These are phyloP conservation scores for Eutolmus rufibarbis DNA, from an alignment of 2,888 invertebrate species.

Conservation along the genomic window DNA sequence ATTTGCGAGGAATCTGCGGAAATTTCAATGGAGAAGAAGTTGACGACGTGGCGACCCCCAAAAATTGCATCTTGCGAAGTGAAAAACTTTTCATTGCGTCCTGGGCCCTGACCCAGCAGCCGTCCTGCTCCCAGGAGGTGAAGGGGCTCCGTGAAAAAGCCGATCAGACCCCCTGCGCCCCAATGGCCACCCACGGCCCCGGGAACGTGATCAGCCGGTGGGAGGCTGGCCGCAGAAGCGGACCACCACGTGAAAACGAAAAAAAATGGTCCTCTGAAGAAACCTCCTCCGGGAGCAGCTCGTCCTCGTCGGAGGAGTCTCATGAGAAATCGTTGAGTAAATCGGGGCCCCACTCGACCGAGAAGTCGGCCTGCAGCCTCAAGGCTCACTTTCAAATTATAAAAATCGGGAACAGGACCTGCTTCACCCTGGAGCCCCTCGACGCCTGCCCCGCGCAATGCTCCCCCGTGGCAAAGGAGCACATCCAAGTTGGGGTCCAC, in stretches of 20 bases:
- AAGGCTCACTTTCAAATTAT: constrained; percentile 66
- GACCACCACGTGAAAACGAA: neutral
- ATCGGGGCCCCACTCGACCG: too few species aligned
- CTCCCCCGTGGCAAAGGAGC: constrained; percentile 60
- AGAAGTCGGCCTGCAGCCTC: constrained; percentile 49
- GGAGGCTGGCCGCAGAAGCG: neutral
- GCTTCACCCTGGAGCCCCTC: constrained; percentile 69
- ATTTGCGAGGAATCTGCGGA: constrained; percentile 73
- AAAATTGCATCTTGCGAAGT: constrained; percentile 66
- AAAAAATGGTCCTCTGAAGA: constrained; percentile 45
- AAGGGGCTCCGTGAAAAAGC: constrained; percentile 62
- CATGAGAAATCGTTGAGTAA: neutral
- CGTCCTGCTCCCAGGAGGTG: constrained; percentile 62
- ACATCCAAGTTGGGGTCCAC: constrained; percentile 64
- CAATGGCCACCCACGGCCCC: constrained; percentile 52
- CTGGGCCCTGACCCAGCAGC: constrained; percentile 65
- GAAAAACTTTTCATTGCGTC: constrained; percentile 67
- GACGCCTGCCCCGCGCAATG: constrained; percentile 67
- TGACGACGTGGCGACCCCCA: constrained; percentile 69
- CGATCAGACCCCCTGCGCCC: constrained; percentile 61
- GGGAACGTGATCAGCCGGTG: constrained; percentile 59
- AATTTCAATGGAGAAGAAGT: constrained; percentile 68
- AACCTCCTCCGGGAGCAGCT: neutral
- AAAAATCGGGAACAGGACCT: constrained; percentile 66
- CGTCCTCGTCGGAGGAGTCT: constrained; percentile 25